Percentiles rank a stretch among this genome's conserved stretches.
phyloP scores from a whole-genome alignment of 2,113 vertebrate species.

The Xiphophorus couchianus region DNA sequence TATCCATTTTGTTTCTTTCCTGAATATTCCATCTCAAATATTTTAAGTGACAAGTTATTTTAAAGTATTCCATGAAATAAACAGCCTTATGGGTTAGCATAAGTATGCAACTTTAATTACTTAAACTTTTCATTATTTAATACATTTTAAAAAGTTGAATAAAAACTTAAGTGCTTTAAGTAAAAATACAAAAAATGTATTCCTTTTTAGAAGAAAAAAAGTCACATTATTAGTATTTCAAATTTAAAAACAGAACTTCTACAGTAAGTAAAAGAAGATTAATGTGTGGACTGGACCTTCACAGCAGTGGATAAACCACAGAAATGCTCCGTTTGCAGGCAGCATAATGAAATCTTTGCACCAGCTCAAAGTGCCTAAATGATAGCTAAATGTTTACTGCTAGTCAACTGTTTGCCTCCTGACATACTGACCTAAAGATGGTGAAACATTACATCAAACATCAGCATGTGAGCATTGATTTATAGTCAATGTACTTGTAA shows the following conservation, averaged over 20 bases:
- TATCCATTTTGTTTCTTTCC: too few relatives aligned
- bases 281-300: too few relatives aligned
- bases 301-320: too few relatives aligned
- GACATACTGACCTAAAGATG: constrained; percentile 9
- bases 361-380: not conserved
- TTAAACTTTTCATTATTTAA: not conserved
- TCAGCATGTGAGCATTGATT: constrained; percentile 12
- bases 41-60: too few relatives aligned
- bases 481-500: not conserved
- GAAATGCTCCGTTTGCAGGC: too few relatives aligned
- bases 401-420: not conserved
- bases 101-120: too few relatives aligned
- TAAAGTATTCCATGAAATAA: not conserved
- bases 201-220: too few relatives aligned
- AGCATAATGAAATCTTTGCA: not conserved
- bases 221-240: too few relatives aligned
- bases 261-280: too few relatives aligned
- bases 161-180: not conserved
- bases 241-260: too few relatives aligned
- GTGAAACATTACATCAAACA: not conserved
- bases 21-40: too few relatives aligned
- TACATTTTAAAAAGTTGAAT: not conserved
- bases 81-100: not conserved
- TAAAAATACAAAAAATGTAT: not conserved
- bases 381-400: not conserved